Percentiles rank a stretch among this genome's conserved stretches.
phyloP scores from a whole-genome alignment of 2,113 vertebrate genomes.

The Alectura lathami region DNA sequence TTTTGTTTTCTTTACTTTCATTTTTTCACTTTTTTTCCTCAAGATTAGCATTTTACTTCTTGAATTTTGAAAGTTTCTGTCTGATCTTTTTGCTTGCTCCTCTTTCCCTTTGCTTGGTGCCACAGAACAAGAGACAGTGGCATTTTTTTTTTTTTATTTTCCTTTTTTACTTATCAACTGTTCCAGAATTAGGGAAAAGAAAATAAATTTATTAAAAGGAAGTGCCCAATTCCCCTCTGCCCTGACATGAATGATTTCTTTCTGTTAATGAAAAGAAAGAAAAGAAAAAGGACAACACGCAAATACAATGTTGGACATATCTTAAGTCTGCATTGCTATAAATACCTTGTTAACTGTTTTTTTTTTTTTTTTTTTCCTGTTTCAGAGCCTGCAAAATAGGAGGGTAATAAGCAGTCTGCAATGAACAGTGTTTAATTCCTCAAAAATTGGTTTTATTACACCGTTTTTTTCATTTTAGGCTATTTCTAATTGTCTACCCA shows the following conservation, averaged over 20 bases:
- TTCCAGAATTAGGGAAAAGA: not conserved
- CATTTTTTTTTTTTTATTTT: too few relatives aligned
- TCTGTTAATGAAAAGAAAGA: not conserved
- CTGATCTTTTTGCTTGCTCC: not conserved
- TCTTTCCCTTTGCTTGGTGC: not conserved
- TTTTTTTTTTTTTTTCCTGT: not conserved
- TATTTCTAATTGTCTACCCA: not conserved
- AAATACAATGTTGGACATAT: not conserved
- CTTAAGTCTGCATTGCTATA: not conserved
- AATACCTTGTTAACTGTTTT: not conserved
- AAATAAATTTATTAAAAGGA: not conserved
- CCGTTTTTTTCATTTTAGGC: not conserved
- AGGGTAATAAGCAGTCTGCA: not conserved
- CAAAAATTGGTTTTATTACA: not conserved
- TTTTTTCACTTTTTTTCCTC: not conserved
- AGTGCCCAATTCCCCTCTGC: not conserved
- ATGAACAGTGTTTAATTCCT: not conserved
- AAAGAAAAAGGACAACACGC: not conserved
- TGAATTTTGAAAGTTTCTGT: not conserved
- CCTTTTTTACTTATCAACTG: not conserved
- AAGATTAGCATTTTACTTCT: not conserved
- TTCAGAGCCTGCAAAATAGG: not conserved
- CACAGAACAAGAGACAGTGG: not conserved
- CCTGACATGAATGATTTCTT: not conserved
- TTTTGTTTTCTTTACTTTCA: not conserved